Conservation (phyloP, 2,888 invertebrate genomes). For the Agrenia bidenticulata region DNA sequence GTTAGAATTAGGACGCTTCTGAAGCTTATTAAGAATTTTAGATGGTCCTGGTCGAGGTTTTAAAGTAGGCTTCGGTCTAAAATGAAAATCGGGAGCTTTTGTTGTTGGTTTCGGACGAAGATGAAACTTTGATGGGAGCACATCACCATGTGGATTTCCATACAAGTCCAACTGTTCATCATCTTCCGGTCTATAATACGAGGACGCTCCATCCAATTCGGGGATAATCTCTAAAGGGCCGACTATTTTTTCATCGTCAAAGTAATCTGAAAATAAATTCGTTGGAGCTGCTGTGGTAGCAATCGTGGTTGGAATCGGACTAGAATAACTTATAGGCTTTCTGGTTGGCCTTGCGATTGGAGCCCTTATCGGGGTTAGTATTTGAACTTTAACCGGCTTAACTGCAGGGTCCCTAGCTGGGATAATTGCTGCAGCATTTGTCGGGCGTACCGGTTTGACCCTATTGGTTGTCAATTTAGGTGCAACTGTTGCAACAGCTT, state of each 20-base stretch:
- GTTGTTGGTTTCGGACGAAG: too few relatives aligned
- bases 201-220: background rate
- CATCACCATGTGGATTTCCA: background rate
- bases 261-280: background rate
- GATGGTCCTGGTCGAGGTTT: background rate
- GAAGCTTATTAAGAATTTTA: too few relatives aligned
- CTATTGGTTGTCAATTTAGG: background rate
- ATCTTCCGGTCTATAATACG: background rate
- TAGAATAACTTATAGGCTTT: background rate
- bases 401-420: too few relatives aligned
- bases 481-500: background rate
- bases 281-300: conserved; percentile 9
- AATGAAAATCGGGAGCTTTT: too few relatives aligned
- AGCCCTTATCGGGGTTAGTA: background rate
- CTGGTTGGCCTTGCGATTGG: background rate
- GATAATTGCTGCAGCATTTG: too few relatives aligned
- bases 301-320: conserved; percentile 4
- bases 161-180: background rate
- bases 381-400: too few relatives aligned
- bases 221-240: background rate
- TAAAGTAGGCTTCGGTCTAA: background rate
- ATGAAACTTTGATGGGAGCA: background rate
- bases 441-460: too few relatives aligned
- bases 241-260: background rate
- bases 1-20: too few relatives aligned